Base-by-base conservation (phyloP, 2,113 vertebrate genomes). In the Atherinomorus stipes region DNA sequence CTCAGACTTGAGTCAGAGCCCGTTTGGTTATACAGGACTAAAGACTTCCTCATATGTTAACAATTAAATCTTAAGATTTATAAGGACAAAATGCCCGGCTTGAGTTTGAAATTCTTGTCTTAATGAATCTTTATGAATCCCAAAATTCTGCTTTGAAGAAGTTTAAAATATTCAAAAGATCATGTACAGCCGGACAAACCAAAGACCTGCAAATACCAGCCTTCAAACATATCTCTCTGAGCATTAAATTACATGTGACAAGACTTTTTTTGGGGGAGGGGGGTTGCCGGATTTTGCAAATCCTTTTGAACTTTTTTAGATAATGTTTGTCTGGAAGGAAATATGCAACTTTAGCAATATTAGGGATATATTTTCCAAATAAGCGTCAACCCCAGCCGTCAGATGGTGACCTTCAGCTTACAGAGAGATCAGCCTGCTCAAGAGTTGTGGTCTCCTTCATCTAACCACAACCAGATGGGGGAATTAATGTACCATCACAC, bases 401-500 rank as follows among this genome's bases (percentile, higher is more conserved):
- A 42, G 42, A 31, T 11, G 18, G 49, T 21, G 60, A 59, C 40
- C 66, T 37, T 63, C 12, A 18, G 34, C 61, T 74, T 34, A 45
- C 47, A 26, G 47, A 26, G 26, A 18, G 47, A 56, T 60, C 49
- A 60, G 64, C 22, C 53, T 47, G 47, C 13, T 52, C 44, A 71
- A 28, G 19, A 60, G 53, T 64, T 74, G 77, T 21, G 63, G 74
- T 64, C 73, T 21, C 74, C 64, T 84, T 84, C 81, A 84, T 88
- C 53, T 88, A 85, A 90, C 76, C 85, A 58, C 74, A 45, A 59
- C 64, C 87, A 90, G 74, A 85, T 84, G 70, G 34, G 23, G 31
- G 57, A 65, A 69, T 83, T 69, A 74, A 66, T 38, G 11, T 5
- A 59, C 54, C 1, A 7, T 23, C 60, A 57, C 70, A 52, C 54